Evolutionary conservation across 2,797 vertebrate genomes (phyloP).

Genomic region (Antennarius maculatus): DNA sequence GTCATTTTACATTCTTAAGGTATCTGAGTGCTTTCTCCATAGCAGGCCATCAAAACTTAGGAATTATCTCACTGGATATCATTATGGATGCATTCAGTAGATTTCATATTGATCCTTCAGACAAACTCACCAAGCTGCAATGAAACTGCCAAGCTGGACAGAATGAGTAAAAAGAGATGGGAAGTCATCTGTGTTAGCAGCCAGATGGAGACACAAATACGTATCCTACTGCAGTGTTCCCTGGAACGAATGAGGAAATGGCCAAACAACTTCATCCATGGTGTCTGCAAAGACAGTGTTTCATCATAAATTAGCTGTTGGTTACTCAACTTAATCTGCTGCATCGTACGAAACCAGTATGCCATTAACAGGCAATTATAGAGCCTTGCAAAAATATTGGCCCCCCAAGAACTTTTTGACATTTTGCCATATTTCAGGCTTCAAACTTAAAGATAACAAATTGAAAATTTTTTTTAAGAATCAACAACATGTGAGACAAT

Average conservation of each 20-base stretch:
- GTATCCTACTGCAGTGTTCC: slow-evolving; percentile 68
- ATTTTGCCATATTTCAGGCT: no score
- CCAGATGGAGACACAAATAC: slow-evolving; percentile 43
- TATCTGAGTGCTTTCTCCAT: neutral
- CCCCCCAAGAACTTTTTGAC: no score
- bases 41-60: neutral
- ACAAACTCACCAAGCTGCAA: slow-evolving; percentile 69
- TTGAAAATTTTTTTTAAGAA: no score
- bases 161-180: slow-evolving; percentile 65
- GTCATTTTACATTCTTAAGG: neutral
- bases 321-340: neutral
- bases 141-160: slow-evolving; percentile 61
- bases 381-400: no score
- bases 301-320: neutral
- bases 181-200: slow-evolving; percentile 66
- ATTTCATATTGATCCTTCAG: neutral
- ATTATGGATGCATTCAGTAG: no score
- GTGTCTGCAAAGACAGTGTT: slow-evolving; percentile 32
- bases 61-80: neutral
- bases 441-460: no score
- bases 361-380: no score
- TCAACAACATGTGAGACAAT: no score
- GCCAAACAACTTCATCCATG: slow-evolving; percentile 69
- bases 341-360: neutral
- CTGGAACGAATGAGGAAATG: slow-evolving; percentile 30